phyloP scores from a whole-genome alignment of 2,113 vertebrate species.

The Oreamnos americanus region DNA sequence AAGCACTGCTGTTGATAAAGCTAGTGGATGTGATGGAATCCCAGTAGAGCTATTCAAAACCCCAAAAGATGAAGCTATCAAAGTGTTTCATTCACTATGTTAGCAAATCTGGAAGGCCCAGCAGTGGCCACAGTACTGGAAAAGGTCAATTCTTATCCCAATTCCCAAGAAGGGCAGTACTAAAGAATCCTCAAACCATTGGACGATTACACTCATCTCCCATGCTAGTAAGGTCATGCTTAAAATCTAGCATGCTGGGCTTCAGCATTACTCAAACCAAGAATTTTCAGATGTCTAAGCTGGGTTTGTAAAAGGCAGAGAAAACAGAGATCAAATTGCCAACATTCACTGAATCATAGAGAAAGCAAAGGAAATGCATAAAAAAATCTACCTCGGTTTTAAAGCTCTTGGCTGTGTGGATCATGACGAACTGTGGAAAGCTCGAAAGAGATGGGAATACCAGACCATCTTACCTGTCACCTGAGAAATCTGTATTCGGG shows the following conservation, averaged over 20 bases:
- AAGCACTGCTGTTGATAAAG: neutral
- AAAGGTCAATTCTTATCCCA: neutral
- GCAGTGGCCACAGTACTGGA: neutral
- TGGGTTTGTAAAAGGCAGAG: neutral
- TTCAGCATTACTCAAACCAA: neutral
- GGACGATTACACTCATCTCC: neutral
- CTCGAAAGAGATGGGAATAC: neutral
- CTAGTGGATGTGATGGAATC: neutral
- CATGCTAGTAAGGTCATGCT: neutral
- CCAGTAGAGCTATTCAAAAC: neutral
- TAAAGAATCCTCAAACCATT: neutral
- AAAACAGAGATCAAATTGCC: neutral
- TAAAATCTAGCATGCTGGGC: neutral
- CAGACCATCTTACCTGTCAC: neutral
- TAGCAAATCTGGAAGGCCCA: neutral
- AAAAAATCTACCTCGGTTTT: neutral
- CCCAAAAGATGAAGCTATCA: neutral
- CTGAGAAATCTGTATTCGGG: neutral
- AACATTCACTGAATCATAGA: neutral
- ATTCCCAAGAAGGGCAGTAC: neutral
- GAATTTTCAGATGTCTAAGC: neutral
- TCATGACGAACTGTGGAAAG: neutral
- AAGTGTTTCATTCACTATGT: neutral
- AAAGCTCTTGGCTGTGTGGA: neutral
- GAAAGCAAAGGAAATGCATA: neutral